Base-by-base conservation (phyloP, 2,797 vertebrate genomes). In the Paramormyrops hopkinsi region DNA sequence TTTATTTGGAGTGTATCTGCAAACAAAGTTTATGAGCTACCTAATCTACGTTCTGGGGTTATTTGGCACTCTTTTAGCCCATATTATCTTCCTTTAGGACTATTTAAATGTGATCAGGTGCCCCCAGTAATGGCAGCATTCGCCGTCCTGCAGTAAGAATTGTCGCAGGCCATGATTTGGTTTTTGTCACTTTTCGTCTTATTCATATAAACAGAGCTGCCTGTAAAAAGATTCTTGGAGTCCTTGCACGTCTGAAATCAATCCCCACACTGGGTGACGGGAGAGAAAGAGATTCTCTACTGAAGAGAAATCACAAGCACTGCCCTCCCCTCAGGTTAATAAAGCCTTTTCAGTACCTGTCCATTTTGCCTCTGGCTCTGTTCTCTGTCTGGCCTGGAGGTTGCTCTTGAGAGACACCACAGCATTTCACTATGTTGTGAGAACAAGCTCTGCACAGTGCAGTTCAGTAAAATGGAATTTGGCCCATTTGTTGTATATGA, bases 291-390 rank as follows among this genome's bases (percentile, higher is more conserved):
- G 51, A 56, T 41, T 59, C 33, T 87, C 29, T 41, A 12, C 85
- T 37, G 50, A 87, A n/a, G 53, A 41, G 29, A 54, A n/a, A 62
- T 41, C 56, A 41, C 53, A n/a, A 59, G 54, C 19, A 53, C 48
- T 86, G 33, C 12, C 46, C 25, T 50, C 33, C 53, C 37, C 86
- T 87, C 53, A 59, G 53, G 86, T 87, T 87, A 87, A 87, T 87
- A 87, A 87, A 87, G 25, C 37, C 86, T 87, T 62, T 87, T 59
- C 85, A 56, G 53, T 56, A 56, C 33, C 33, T 87, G 29, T 56
- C 86, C 54, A 44, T 41, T 87, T 44, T 87, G 86, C 86, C 54
- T 62, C 54, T 62, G 86, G 86, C 53, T 59, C 54, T 41, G 17
- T 41, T 59, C 54, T 87, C 86, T 87, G 6, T 19, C 37, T 87